These are phyloP conservation scores for Palloptera scutellata DNA, from an alignment of 2,888 invertebrate genomes.

Conservation along the genomic window DNA sequence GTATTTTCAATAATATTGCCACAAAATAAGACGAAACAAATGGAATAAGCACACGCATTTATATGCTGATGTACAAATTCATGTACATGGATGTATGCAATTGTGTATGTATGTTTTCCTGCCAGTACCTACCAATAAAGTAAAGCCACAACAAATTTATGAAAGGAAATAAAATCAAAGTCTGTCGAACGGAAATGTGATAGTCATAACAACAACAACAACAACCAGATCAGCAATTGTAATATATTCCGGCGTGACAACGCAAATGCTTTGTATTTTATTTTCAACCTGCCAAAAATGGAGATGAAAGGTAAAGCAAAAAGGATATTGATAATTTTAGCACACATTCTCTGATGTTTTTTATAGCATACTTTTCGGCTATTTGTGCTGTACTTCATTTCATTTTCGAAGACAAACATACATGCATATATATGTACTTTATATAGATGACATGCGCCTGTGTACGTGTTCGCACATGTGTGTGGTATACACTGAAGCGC, in stretches of 20 bases:
- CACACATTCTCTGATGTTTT: no score
- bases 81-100: background rate
- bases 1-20: background rate
- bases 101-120: background rate
- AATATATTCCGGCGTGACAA: background rate
- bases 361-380: background rate
- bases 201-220: background rate
- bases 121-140: background rate
- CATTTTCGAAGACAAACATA: constrained; percentile 1
- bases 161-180: constrained; percentile 2
- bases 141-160: background rate
- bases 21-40: background rate
- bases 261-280: background rate
- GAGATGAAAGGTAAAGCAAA: no score
- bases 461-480: background rate
- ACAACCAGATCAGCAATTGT: background rate
- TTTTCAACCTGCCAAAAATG: no score
- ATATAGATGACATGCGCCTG: background rate
- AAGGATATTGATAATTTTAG: no score
- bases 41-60: constrained; percentile 15
- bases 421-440: constrained; percentile 16
- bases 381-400: background rate
- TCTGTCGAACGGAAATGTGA: no score
- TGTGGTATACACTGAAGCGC: background rate
- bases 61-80: constrained; percentile 7